These are phyloP conservation scores for Acrocephalus arundinaceus DNA, from an alignment of 2,113 vertebrate species.

Conservation along the genomic window DNA sequence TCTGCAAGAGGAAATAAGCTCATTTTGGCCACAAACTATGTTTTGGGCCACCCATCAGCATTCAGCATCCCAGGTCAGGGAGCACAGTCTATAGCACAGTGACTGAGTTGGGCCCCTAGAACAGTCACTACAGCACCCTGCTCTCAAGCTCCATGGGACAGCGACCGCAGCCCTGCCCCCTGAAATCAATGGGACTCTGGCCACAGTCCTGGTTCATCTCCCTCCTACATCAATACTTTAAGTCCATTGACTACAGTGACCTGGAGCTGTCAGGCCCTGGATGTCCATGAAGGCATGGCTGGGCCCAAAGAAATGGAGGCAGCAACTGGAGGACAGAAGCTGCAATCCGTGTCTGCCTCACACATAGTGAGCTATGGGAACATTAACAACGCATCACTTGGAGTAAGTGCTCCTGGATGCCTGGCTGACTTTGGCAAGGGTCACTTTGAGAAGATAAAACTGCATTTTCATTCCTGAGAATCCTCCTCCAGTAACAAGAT, in stretches of 20 bases:
- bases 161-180: fast-evolving
- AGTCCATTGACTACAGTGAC: not conserved
- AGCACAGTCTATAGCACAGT: not conserved
- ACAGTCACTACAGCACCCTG: not conserved
- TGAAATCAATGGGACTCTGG: not conserved
- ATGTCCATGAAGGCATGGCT: not conserved
- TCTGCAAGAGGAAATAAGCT: not conserved
- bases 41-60: not conserved
- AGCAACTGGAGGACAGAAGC: not conserved
- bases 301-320: not conserved
- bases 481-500: not conserved
- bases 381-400: not conserved
- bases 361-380: not conserved
- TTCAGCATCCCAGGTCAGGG: not conserved
- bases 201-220: not conserved
- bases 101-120: not conserved
- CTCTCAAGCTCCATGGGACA: not conserved
- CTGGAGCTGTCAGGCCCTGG: not conserved
- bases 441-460: constrained; percentile 47
- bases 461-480: constrained; percentile 32
- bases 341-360: not conserved
- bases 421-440: constrained; percentile 43
- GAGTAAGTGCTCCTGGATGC: constrained; percentile 17
- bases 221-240: not conserved
- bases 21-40: not conserved